phyloP scores from a whole-genome alignment of 2,113 vertebrate species.

The Megalops atlanticus region DNA sequence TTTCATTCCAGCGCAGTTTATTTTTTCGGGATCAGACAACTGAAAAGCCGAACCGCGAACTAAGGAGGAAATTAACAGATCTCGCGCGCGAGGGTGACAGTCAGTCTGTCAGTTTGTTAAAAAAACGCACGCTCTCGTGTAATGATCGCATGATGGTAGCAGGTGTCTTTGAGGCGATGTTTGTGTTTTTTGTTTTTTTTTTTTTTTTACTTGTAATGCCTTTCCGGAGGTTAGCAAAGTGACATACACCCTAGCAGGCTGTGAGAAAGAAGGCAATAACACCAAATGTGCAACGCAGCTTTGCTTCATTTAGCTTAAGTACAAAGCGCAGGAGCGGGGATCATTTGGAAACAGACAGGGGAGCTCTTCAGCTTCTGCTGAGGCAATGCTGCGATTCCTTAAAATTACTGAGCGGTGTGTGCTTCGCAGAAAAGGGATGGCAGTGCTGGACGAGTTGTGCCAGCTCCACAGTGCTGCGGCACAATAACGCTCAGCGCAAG shows the following conservation, averaged over 20 bases:
- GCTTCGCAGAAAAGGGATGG: not conserved
- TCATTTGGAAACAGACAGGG: not conserved
- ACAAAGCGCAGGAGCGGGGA: not conserved
- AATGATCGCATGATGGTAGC: not conserved
- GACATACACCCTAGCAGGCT: not conserved
- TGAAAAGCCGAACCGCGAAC: not conserved
- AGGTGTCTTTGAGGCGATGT: not conserved
- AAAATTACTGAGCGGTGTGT: not conserved
- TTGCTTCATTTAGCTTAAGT: conserved; percentile 5
- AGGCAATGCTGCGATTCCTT: not conserved
- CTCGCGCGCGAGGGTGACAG: not conserved
- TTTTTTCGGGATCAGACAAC: not conserved
- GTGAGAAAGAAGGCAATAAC: not conserved
- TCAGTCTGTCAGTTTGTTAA: conserved; percentile 2
- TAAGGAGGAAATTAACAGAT: not conserved
- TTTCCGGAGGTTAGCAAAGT: not conserved
- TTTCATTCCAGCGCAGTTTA: not conserved
- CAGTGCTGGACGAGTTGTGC: not conserved
- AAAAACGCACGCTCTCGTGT: not conserved
- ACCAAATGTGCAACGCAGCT: not conserved
- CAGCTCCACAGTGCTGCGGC: not conserved
- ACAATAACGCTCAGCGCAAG: too few species aligned
- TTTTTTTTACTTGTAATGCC: not conserved
- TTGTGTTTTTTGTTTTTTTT: not conserved
- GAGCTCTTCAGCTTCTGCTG: not conserved